phyloP scores from a whole-genome alignment of 2,797 vertebrate species.

The Gallinago nigripennis region DNA sequence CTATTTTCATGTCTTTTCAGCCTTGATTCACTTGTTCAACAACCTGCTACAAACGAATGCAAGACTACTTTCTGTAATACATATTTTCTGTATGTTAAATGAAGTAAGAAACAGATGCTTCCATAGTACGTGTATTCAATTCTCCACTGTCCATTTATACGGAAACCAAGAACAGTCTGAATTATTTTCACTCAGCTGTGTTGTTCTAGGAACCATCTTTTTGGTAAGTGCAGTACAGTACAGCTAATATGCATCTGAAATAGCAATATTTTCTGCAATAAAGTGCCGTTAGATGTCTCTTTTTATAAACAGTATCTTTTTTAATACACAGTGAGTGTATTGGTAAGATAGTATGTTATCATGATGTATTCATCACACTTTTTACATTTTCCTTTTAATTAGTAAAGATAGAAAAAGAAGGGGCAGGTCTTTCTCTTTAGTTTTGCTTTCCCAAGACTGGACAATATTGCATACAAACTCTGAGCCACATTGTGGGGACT shows the following conservation, averaged over 20 bases:
- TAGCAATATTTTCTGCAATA: background rate
- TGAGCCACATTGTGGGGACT: background rate
- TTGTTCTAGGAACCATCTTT: background rate
- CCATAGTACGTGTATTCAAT: background rate
- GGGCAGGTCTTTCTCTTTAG: background rate
- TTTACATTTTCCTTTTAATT: background rate
- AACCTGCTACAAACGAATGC: background rate
- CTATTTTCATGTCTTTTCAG: background rate
- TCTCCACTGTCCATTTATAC: background rate
- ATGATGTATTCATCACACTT: background rate
- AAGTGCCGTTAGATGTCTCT: background rate
- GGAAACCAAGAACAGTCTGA: background rate
- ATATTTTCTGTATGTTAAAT: background rate
- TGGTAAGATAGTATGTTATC: background rate
- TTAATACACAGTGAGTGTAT: background rate
- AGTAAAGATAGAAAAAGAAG: background rate
- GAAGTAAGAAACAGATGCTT: background rate
- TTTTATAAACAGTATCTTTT: background rate
- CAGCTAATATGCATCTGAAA: background rate
- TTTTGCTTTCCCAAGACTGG: background rate
- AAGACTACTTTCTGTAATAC: background rate
- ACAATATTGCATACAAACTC: background rate
- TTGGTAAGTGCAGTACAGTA: background rate
- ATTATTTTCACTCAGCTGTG: background rate
- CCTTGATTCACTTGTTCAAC: background rate